Base-by-base conservation (phyloP, 2,888 invertebrate genomes). In the Drosophila flavopinicola region DNA sequence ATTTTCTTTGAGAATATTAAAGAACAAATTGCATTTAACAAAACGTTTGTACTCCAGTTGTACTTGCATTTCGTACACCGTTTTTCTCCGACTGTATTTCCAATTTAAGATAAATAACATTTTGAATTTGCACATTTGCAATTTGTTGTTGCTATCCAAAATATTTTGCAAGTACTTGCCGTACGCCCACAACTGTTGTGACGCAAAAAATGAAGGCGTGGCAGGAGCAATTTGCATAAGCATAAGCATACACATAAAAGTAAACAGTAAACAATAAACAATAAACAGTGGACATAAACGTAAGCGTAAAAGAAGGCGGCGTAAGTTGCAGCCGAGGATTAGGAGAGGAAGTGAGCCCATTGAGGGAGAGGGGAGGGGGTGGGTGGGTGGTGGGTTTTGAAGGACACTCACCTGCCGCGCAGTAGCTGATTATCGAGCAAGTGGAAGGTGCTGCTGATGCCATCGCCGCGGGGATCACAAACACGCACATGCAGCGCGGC, bases 381-480 rank as follows among this genome's bases (percentile, higher is more conserved):
- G 11, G 4, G 3, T 24, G 17, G 10, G 38, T 6, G 20, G 17
- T 10, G 29, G 10, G n/a, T n/a, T n/a, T n/a, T n/a, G n/a, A n/a
- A n/a, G n/a, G n/a, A n/a, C n/a, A 75, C 84, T 87, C 67, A 93
- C 93, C 93, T 92, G 58, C 91, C 90, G 48, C 93, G 88, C 23
- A 93, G 85, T 20, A 93, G 88, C n/a, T 91, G 89, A 80, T 92
- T 93, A 78, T 93, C 93, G 78, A 93, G 88, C 47, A 93, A 89
- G 85, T 93, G 93, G 63, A 92, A 91, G 24, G 92, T 91, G 75
- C 93, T 93, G 60, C 93, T 93, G 68, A 93, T 93, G 15, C 93
- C 93, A 82, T 93, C 93, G 20, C 93, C 92, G 78, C 92, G 92
- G 0, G 93, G 93, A 69, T 92, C 91, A 73, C 93, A 94, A 9